phyloP scores from a whole-genome alignment of 2,888 invertebrate species.

The Julus scanicus region DNA sequence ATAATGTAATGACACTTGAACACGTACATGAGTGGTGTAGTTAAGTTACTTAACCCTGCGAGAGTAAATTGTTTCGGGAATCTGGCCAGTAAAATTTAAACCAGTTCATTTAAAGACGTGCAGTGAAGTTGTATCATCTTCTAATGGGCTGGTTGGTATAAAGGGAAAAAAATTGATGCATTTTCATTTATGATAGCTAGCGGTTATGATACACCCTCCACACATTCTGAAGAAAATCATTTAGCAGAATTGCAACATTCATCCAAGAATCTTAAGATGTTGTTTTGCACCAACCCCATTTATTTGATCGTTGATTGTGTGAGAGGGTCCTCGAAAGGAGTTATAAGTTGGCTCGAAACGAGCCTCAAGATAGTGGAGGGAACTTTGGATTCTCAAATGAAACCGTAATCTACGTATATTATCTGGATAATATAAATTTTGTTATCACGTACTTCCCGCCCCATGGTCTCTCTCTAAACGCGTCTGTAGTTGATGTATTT shows the following conservation, averaged over 20 bases:
- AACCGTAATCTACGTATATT: background rate
- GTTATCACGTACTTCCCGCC: background rate
- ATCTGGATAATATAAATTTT: background rate
- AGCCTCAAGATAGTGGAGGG: background rate
- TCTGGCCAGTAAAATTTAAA: background rate
- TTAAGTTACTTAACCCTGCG: no score
- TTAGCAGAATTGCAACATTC: background rate
- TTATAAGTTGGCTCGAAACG: background rate
- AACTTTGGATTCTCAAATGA: background rate
- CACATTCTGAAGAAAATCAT: background rate
- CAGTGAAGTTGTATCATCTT: background rate
- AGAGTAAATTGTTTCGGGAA: background rate
- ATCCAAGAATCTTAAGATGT: background rate
- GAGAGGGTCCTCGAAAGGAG: background rate
- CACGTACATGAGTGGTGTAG: background rate
- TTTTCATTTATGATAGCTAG: background rate
- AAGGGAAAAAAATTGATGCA: background rate
- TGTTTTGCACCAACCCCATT: background rate
- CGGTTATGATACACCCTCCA: background rate
- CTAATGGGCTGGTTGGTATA: background rate
- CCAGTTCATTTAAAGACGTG: background rate
- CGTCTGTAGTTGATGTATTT: background rate
- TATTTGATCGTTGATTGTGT: background rate
- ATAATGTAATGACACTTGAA: no score
- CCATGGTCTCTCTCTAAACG: background rate